A percentile compares a stretch with the other conserved stretches of the same genome.
Evolutionary conservation across 64 coral and sea anemone species (phyloP).

Genomic region (Hydrozoanthus tunicans): DNA sequence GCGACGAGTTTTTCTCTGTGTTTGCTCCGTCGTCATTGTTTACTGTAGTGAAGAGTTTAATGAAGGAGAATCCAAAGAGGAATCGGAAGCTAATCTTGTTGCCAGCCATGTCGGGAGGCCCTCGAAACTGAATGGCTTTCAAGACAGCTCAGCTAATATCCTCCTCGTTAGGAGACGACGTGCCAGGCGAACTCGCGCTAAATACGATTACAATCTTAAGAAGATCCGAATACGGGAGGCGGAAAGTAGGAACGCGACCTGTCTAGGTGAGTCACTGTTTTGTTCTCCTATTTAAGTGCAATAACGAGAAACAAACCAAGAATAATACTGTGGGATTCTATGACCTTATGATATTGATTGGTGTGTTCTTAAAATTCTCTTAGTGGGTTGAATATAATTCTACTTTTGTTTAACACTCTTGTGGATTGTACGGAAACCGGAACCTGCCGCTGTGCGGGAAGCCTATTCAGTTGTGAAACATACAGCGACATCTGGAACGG

Average conservation of each 20-base stretch:
- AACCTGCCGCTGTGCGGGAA: slow-evolving; percentile 4
- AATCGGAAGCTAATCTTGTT: slow-evolving; percentile 50
- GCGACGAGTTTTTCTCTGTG: slow-evolving; percentile 5
- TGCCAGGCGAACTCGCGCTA: slow-evolving; percentile 63
- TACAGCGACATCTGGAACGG: slow-evolving; percentile 16
- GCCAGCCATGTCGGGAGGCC: slow-evolving; percentile 56
- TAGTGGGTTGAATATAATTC: slow-evolving; percentile 3
- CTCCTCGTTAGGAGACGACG: slow-evolving; percentile 53
- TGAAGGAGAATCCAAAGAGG: slow-evolving; percentile 62
- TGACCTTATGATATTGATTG: not conserved
- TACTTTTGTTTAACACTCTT: slow-evolving; percentile 25
- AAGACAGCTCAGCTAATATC: slow-evolving; percentile 75
- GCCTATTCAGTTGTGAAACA: not conserved
- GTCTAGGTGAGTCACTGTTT: slow-evolving; percentile 78
- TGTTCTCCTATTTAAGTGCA: not conserved
- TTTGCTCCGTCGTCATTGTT: slow-evolving; percentile 44
- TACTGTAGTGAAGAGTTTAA: slow-evolving; percentile 60
- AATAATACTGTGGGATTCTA: not conserved
- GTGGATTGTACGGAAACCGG: slow-evolving; percentile 10
- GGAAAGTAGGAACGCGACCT: slow-evolving; percentile 66
- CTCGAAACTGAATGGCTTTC: slow-evolving; percentile 90
- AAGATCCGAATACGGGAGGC: slow-evolving; percentile 70
- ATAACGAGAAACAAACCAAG: not conserved
- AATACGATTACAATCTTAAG: slow-evolving; percentile 81
- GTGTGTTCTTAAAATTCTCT: slow-evolving; percentile 48